phyloP scores from a whole-genome alignment of 2,888 invertebrate genomes.

The Cosmia trapezina region DNA sequence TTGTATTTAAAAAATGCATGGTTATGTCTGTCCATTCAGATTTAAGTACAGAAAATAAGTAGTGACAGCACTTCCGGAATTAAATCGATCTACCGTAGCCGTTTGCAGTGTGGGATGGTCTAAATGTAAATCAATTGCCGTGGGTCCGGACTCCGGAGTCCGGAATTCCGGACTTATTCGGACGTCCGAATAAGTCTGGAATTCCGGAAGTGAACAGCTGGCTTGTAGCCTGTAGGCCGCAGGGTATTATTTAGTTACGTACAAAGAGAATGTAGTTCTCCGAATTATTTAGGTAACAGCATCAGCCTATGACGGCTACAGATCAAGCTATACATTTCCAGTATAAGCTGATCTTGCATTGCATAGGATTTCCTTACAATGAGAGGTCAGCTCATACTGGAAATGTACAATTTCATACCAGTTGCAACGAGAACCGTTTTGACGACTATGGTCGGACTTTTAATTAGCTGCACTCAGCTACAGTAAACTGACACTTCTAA shows the following conservation, averaged over 20 bases:
- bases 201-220: not conserved
- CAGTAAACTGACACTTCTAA: too few species aligned
- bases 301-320: too few species aligned
- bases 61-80: not conserved
- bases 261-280: conserved; percentile 2
- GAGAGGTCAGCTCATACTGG: too few species aligned
- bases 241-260: not conserved
- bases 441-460: too few species aligned
- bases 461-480: too few species aligned
- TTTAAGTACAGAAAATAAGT: not conserved
- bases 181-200: conserved; percentile 17
- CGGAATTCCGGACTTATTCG: conserved; percentile 5
- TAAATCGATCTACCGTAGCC: not conserved
- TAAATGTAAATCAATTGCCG: conserved; percentile 10
- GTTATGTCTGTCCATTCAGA: not conserved
- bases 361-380: too few species aligned
- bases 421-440: too few species aligned
- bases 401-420: too few species aligned
- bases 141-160: too few species aligned
- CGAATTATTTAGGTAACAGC: too few species aligned
- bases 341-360: too few species aligned
- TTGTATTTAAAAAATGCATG: conserved; percentile 12
- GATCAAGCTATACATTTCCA: too few species aligned
- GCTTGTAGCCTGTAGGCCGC: not conserved
- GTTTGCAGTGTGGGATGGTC: not conserved